Base-by-base conservation (phyloP, 2,797 vertebrate species). In the Sus cebifrons region DNA sequence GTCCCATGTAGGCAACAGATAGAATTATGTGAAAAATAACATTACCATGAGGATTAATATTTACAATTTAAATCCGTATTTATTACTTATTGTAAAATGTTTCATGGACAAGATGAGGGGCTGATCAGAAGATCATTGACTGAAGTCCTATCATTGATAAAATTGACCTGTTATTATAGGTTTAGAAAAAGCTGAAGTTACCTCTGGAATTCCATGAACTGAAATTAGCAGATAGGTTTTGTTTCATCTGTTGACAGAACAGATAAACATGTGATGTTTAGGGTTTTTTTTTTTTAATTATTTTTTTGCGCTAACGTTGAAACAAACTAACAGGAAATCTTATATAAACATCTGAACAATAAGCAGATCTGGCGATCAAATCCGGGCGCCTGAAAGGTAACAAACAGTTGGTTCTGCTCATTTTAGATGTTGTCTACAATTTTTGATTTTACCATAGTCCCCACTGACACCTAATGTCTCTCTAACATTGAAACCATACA, bases 171-270 rank as follows among this genome's bases (percentile, higher is more conserved):
- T 20, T 83, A 23, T 83, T 87, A 87, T 0, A 85, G 49, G 20
- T 68, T 89, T 93, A 82, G 56, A 81, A 49, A 93, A 91, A 68
- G 44, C n/a, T 36, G 27, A 83, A 44, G 12, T 71, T 71, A 84
- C 6, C 25, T 40, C 87, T 88, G 27, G 58, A 6, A 67, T 25
- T 68, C 18, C 11, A n/a, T 29, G 64, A 65, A 27, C 14, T 49
- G 62, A 95, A 68, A 73, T 83, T 65, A 64, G 58, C 40, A 67
- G 65, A 49, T 77, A 82, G n/a, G n/a, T 89, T 86, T 88, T 82
- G 21, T 86, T 91, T 86, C 20, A 23, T 5, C 23, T 67, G 21
- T 83, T 75, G 32, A 83, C 49, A 27, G 27, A 67, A 58, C 9
- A 88, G 27, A 49, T 52, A 89, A 49, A 88, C 3, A 20, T 52